Conservation (phyloP, 2,888 invertebrate species). For the Drosophila barbarae region DNA sequence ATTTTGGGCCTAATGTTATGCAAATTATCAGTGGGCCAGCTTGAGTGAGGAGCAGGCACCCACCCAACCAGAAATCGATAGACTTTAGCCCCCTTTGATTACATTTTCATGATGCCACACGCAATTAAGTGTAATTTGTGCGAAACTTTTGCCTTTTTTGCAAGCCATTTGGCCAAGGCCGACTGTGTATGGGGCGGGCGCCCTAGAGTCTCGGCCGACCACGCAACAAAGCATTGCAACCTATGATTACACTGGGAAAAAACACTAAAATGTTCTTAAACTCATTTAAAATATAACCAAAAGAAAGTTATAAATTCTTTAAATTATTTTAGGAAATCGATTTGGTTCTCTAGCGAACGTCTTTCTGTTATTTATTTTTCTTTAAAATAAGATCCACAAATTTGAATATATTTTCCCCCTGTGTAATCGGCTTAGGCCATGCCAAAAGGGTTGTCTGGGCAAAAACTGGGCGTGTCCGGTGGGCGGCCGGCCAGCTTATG, state of each 20-base stretch:
- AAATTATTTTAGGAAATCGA: too few relatives aligned
- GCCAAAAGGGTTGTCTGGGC: slow-evolving; percentile 21
- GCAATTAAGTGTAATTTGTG: slow-evolving; percentile 57
- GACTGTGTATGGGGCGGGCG: slow-evolving; percentile 22
- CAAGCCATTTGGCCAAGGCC: slow-evolving; percentile 48
- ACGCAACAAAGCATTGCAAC: slow-evolving; percentile 18
- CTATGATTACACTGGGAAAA: slow-evolving; percentile 5
- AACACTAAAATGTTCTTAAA: background rate
- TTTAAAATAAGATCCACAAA: too few relatives aligned
- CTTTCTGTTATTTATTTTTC: too few relatives aligned
- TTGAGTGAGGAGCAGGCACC: background rate
- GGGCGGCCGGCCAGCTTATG: slow-evolving; percentile 33
- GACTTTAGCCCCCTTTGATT: slow-evolving; percentile 31
- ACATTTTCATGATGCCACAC: slow-evolving; percentile 43
- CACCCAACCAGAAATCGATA: slow-evolving; percentile 48
- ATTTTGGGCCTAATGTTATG: slow-evolving; percentile 50
- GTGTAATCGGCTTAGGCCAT: slow-evolving; percentile 26
- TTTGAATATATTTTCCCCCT: background rate
- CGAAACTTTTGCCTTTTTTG: slow-evolving; percentile 38
- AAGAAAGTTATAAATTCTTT: too few relatives aligned
- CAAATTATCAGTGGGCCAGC: slow-evolving; percentile 37
- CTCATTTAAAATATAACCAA: too few relatives aligned
- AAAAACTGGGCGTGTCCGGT: slow-evolving; percentile 30
- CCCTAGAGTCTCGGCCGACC: slow-evolving; percentile 47
- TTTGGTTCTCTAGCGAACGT: too few relatives aligned